Evolutionary conservation across 2,797 vertebrate genomes (phyloP).

Genomic region (Hozukius guyotensis): DNA sequence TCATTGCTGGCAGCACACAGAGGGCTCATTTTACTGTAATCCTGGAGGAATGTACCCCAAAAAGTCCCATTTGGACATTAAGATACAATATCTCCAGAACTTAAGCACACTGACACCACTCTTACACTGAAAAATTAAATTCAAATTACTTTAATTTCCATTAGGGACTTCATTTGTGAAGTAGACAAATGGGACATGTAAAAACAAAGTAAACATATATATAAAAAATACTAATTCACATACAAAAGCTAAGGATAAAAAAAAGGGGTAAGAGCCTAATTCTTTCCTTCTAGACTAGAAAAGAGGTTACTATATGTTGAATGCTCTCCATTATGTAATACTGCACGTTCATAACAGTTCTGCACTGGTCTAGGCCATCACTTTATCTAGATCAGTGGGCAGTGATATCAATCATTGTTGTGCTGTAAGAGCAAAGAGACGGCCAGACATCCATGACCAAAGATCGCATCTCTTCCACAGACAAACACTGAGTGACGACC

Average conservation of each 20-base stretch:
- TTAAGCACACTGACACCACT: constrained; percentile 17
- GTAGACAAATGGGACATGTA: too few species aligned
- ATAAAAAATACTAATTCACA: background rate
- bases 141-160: too few species aligned
- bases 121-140: constrained; percentile 17
- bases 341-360: background rate
- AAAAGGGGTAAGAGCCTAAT: background rate
- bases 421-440: background rate
- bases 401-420: background rate
- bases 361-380: background rate
- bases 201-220: too few species aligned
- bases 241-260: background rate
- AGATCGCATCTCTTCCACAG: constrained; percentile 23
- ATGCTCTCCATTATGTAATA: constrained; percentile 4
- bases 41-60: constrained; percentile 64
- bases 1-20: constrained; percentile 49
- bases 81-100: constrained; percentile 36
- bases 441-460: constrained; percentile 12
- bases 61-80: constrained; percentile 47
- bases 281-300: background rate
- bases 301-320: background rate
- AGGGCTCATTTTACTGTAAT: constrained; percentile 68
- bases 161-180: too few species aligned
- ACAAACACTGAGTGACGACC: constrained; percentile 34
- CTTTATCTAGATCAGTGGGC: background rate